These are phyloP conservation scores for Dendrolimus kikuchii DNA, from an alignment of 1,140 invertebrate genomes.

Conservation along the genomic window DNA sequence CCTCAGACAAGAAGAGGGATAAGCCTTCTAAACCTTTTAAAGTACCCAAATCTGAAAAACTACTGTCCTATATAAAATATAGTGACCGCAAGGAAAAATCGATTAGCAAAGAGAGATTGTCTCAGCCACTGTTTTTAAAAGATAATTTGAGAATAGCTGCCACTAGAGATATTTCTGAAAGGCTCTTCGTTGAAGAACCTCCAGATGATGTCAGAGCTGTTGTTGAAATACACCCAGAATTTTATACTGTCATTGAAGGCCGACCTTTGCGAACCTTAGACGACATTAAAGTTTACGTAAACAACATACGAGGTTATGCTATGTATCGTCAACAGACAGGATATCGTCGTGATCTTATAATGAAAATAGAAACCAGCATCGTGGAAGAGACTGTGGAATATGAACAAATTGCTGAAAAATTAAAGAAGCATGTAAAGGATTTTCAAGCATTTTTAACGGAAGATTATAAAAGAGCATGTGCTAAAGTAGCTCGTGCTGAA, in stretches of 20 bases:
- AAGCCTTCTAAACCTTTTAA: slow-evolving; percentile 35
- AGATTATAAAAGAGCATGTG: slow-evolving; percentile 75
- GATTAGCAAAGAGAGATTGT: slow-evolving; percentile 28
- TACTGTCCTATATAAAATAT: slow-evolving; percentile 63
- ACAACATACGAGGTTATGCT: slow-evolving; percentile 72
- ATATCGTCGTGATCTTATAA: slow-evolving; percentile 74
- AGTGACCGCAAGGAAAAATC: slow-evolving; percentile 54
- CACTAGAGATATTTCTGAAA: slow-evolving; percentile 54
- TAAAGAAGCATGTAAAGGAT: slow-evolving; percentile 70
- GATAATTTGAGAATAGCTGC: slow-evolving; percentile 52
- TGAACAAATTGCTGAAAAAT: slow-evolving; percentile 68
- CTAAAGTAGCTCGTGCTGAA: slow-evolving; percentile 68
- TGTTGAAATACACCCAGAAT: slow-evolving; percentile 76
- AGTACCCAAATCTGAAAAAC: slow-evolving; percentile 49
- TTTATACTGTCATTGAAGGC: slow-evolving; percentile 76
- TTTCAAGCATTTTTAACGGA: slow-evolving; percentile 77
- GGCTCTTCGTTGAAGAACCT: slow-evolving; percentile 56
- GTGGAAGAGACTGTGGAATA: slow-evolving; percentile 71
- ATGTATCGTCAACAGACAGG: slow-evolving; percentile 74
- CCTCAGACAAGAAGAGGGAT: slow-evolving; percentile 13
- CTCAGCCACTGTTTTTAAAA: slow-evolving; percentile 48
- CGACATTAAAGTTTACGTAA: slow-evolving; percentile 72
- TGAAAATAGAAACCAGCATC: slow-evolving; percentile 75
- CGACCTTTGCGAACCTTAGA: slow-evolving; percentile 72
- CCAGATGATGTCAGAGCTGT: slow-evolving; percentile 63